A percentile compares a stretch with the other conserved stretches of the same genome.
Evolutionary conservation across 2,113 vertebrate species (phyloP).

Genomic region (Pyrgilauda ruficollis): DNA sequence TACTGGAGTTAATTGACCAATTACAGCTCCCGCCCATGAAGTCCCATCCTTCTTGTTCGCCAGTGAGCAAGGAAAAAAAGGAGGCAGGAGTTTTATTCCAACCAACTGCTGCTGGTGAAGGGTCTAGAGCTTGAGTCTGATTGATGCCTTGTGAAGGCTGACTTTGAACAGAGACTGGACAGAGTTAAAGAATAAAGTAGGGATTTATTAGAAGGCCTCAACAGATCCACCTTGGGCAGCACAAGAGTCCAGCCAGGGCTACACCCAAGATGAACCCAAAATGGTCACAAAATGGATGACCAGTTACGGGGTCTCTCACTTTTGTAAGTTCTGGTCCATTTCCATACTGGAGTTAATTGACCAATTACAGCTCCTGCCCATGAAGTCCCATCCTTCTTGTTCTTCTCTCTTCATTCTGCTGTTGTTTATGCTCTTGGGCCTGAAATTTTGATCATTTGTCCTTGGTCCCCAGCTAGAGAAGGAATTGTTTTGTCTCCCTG

Average conservation of each 20-base stretch:
- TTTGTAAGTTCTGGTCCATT: not conserved
- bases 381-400: not conserved
- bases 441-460: not conserved
- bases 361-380: not conserved
- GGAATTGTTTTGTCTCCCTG: not conserved
- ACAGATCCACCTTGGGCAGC: not conserved
- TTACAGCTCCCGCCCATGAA: not conserved
- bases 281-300: not conserved
- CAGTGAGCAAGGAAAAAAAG: no score
- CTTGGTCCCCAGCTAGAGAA: not conserved
- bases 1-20: not conserved
- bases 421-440: not conserved
- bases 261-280: not conserved
- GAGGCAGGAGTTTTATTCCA: not conserved
- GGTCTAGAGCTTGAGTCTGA: not conserved
- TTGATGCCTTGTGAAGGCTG: not conserved
- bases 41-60: not conserved
- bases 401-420: not conserved
- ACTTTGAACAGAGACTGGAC: not conserved
- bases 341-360: not conserved
- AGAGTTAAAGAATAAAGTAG: not conserved
- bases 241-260: not conserved
- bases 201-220: not conserved
- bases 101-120: not conserved
- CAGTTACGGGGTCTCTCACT: rapidly evolving